Evolutionary conservation across 1,140 invertebrate species (phyloP).

Genomic region (Drosophila trapezifrons): DNA sequence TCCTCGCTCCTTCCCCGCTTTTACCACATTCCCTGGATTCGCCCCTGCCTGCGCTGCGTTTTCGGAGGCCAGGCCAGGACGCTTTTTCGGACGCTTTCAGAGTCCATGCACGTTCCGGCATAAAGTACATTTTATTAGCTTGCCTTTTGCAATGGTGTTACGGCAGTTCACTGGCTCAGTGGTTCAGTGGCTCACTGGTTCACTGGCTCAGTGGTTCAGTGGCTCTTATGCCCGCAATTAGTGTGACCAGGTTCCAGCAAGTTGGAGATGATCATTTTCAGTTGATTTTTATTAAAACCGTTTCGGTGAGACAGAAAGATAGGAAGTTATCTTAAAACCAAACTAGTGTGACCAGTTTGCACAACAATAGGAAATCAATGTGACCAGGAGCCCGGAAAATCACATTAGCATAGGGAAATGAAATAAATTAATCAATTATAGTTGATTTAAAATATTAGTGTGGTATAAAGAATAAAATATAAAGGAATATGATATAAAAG

Average conservation of each 20-base stretch:
- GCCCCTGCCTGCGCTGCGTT: no score
- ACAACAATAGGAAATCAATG: no score
- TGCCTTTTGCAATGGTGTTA: slow-evolving; percentile 52
- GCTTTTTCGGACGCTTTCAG: slow-evolving; percentile 13
- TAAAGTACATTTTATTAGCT: slow-evolving; percentile 82
- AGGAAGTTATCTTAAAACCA: no score
- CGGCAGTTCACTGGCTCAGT: slow-evolving; percentile 1
- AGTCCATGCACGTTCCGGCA: slow-evolving; percentile 75
- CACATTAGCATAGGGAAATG: no score
- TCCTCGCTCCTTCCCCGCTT: neutral
- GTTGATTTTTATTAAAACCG: no score
- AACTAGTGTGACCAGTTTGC: no score
- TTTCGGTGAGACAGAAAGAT: no score
- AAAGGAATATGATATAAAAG: no score
- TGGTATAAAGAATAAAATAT: no score
- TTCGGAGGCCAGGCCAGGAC: neutral
- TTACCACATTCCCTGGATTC: slow-evolving; percentile 9
- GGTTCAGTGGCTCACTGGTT: slow-evolving; percentile 6
- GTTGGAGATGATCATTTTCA: neutral
- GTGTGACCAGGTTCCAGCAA: slow-evolving; percentile 17
- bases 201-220: neutral
- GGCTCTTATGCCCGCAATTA: slow-evolving; percentile 17
- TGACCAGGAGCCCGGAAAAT: no score
- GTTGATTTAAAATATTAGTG: no score
- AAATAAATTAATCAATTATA: no score